Base-by-base conservation (phyloP, 2,113 vertebrate genomes). In the Arvicanthis niloticus region DNA sequence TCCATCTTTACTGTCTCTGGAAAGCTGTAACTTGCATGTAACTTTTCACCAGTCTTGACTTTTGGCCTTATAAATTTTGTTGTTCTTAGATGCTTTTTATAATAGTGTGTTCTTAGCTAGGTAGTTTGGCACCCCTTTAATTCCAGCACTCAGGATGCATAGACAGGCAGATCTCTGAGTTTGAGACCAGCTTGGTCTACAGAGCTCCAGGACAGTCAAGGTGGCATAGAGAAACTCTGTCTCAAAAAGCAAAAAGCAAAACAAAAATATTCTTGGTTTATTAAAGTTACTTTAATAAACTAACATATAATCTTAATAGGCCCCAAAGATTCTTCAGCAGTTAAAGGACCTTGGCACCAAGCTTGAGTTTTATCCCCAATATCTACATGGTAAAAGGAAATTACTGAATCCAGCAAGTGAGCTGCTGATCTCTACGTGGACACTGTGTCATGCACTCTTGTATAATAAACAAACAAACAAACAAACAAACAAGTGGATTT, bases 221-320 rank as follows among this genome's bases (percentile, higher is more conserved):
- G n/a, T 22, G 42, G 60, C 13, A 42, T 13, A 84, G 81, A 62
- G n/a, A 84, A 82, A 62, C 56, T 4, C 12, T 84, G 81, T 40
- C n/a, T 42, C 56, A 84, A 84, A 82, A 37, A 80, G 9, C 7
- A 75, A 42, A 78, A 58, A 58, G 16, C 37, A 72, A 72, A 56
- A 80, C 37, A 17, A 82, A 82, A 60, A 67, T 56, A 51, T 95
- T 81, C 95, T 37, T 96, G 40, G 94, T 94, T 94, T 93, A 60
- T 37, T 86, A 89, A 77, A 73, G 24, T 1, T 65, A 40, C 62
- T 45, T 84, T 84, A 85, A 68, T 26, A 65, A 91, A 75, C 31
- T 76, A 48, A n/a, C 42, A 62, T 92, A 65, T 51, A 92, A 92
- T 95, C 45, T 94, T 93, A 77, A 93, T 67, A 45, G 40, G 82